A percentile compares a stretch with the other conserved stretches of the same genome.
phyloP scores from a whole-genome alignment of 2,113 vertebrate species.

The Entomyzon cyanotis region DNA sequence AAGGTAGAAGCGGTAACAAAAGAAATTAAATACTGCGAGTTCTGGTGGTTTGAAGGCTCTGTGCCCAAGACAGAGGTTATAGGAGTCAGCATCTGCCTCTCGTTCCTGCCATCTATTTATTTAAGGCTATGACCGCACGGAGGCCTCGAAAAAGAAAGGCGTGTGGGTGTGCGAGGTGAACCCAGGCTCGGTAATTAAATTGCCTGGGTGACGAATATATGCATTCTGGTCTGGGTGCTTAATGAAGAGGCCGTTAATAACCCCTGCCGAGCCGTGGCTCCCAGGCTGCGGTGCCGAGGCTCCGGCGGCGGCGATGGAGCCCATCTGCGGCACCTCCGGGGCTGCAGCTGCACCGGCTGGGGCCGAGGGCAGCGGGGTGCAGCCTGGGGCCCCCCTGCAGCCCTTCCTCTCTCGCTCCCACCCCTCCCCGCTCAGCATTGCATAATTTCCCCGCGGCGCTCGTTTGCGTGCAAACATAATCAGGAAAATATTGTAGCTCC shows the following conservation, averaged over 20 bases:
- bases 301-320: background rate
- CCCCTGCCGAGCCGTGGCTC: fast-evolving
- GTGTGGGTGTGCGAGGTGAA: slow-evolving; percentile 32
- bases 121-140: background rate
- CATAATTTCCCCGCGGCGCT: slow-evolving; percentile 22
- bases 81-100: slow-evolving; percentile 21
- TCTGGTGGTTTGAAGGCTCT: slow-evolving; percentile 30
- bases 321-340: background rate
- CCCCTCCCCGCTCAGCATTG: background rate
- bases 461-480: slow-evolving; percentile 50
- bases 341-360: background rate
- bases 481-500: slow-evolving; percentile 21
- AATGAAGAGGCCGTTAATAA: background rate
- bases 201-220: background rate
- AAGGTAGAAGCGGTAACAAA: slow-evolving; percentile 40
- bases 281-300: background rate
- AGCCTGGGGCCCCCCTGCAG: background rate
- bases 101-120: background rate
- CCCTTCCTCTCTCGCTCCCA: background rate
- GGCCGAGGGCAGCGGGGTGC: background rate
- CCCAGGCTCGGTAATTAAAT: background rate
- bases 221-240: background rate
- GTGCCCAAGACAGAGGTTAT: background rate
- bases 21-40: slow-evolving; percentile 22
- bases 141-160: background rate